Conservation (phyloP, 23 tunicate species). For the Clavelina lepadiformis region DNA sequence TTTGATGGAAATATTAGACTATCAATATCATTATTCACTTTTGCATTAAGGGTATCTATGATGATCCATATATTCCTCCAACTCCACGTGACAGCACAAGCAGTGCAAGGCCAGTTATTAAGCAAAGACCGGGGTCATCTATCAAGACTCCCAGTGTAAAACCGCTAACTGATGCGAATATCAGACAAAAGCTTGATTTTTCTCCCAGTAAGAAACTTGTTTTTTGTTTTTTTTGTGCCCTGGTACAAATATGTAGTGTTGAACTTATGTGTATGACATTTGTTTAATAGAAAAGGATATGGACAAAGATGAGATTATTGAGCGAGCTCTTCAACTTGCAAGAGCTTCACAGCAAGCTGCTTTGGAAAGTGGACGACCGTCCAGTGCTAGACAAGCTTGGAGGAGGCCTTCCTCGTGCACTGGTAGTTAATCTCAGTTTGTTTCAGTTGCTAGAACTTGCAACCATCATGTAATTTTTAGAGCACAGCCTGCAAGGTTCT, state of each 20-base stretch:
- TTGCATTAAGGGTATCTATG: conserved; percentile 48
- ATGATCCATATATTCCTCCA: conserved; percentile 56
- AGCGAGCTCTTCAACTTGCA: conserved; percentile 63
- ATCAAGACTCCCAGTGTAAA: conserved; percentile 60
- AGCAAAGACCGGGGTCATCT: conserved; percentile 56
- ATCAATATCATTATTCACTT: no score
- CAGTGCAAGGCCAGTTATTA: conserved; percentile 53
- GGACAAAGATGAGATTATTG: conserved; percentile 50
- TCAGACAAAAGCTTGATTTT: conserved; percentile 41
- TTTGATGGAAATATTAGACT: no score
- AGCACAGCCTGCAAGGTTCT: no score
- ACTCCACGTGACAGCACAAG: conserved; percentile 36
- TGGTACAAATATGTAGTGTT: no score
- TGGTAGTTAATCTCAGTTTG: neutral
- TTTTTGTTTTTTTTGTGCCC: no score
- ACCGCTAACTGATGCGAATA: no score
- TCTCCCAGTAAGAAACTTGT: no score
- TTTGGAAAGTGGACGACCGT: conserved; percentile 7
- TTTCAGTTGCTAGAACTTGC: neutral
- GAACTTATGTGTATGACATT: no score
- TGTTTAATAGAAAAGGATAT: no score
- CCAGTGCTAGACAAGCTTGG: conserved; percentile 43
- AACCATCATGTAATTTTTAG: no score
- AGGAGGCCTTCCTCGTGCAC: conserved; percentile 53
- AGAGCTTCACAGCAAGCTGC: conserved; percentile 45